These are phyloP conservation scores for Ornithorhynchus anatinus DNA, from an alignment of 2,113 vertebrate species.

Conservation along the genomic window DNA sequence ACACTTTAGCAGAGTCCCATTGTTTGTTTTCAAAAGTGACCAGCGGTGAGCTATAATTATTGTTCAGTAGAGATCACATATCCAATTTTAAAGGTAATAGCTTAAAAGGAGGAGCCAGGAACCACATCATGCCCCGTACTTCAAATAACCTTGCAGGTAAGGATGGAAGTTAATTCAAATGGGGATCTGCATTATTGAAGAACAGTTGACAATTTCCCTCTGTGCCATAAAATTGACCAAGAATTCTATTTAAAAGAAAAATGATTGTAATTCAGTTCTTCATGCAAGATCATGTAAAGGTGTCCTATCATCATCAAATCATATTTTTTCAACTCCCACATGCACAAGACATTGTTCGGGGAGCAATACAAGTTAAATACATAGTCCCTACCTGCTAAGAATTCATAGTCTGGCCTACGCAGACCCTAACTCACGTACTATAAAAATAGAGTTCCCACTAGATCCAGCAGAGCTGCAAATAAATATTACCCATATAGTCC, in stretches of 20 bases:
- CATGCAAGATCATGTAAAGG: background rate
- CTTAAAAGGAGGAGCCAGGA: background rate
- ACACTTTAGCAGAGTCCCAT: conserved; percentile 24
- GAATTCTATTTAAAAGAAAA: background rate
- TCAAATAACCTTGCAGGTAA: background rate
- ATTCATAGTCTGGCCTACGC: no score
- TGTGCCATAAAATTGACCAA: background rate
- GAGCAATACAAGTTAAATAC: no score
- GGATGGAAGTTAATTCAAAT: background rate
- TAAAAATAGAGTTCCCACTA: no score
- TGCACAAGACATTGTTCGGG: no score
- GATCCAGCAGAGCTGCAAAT: no score
- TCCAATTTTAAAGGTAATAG: background rate
- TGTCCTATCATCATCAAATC: no score
- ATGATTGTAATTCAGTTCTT: background rate
- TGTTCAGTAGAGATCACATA: conserved; percentile 16
- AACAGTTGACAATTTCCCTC: conserved; percentile 9
- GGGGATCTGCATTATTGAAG: background rate
- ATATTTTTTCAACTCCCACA: no score
- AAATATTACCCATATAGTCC: no score
- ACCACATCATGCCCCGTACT: background rate
- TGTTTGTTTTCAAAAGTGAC: conserved; percentile 30
- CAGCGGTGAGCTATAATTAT: conserved; percentile 8
- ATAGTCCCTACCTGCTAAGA: no score
- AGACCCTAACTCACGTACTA: no score